Evolutionary conservation across 2,113 vertebrate species (phyloP), one percentile per base, ranked within the genome.

Genomic region (Phycodurus eques): DNA sequence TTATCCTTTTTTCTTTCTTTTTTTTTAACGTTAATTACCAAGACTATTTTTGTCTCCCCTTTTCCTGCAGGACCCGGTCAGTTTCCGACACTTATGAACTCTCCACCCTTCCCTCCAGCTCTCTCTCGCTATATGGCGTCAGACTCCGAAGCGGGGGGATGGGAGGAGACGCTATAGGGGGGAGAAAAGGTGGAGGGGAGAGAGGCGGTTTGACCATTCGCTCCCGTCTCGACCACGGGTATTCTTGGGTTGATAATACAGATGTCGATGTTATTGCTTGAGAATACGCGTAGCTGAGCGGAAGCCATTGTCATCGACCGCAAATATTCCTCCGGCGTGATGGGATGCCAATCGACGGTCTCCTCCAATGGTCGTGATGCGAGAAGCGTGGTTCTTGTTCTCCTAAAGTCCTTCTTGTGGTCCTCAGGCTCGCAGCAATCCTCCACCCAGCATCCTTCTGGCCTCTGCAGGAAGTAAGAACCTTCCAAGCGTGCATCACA

Each of bases 271-370:
- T 93, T 92, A 90, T 91, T 92, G 88, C 91, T 93, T 92, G 91
- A 93, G 93, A 94, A 94, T 94, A 94, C 93, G 92, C 93, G 93
- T 94, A 92, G 93, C 90, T 78, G 92, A 91, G 92, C 74, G 92
- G 93, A 91, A 77, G 90, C 90, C 76, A 15, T 71, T 59, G 35
- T 70, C 86, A 13, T 12, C 75, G 13, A 5, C 65, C 19, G 8
- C 31, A 68, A 20, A 35, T 43, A 64, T 64, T 42, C 17, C 31
- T 64, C 43, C 70, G 12, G 31, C 42, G 42, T 31, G 39, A 9
- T 15, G n/a, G 43, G 61, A 62, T 61, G 56, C 39, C 35, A 43
- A 49, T 14, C 33, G 31, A 8, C 42, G 14, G 20, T 53, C 70
- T 72, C 68, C 71, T 63, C 42, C 66, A 14, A n/a, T 39, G 63